These are phyloP conservation scores for Cathartes aura DNA, from an alignment of 2,113 vertebrate species.

Conservation along the genomic window DNA sequence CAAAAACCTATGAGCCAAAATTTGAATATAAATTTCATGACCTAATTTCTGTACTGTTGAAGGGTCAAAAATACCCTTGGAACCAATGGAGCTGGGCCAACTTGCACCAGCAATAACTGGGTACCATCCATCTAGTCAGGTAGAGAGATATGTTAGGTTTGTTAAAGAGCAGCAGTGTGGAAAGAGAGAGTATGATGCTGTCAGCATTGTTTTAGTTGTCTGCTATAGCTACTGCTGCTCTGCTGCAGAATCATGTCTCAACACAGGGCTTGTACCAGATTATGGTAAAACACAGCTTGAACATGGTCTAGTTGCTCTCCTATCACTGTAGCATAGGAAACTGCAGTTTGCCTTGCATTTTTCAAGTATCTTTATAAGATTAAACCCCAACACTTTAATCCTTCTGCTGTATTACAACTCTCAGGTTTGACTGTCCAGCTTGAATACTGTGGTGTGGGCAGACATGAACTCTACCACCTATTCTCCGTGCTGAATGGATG, in stretches of 20 bases:
- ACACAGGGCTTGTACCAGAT: not conserved
- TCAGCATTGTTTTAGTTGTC: not conserved
- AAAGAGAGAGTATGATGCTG: not conserved
- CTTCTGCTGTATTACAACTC: not conserved
- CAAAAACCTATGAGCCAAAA: not conserved
- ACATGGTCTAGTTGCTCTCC: not conserved
- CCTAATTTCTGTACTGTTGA: not conserved
- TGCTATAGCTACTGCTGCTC: not conserved
- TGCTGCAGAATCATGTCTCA: not conserved
- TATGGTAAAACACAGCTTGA: not conserved
- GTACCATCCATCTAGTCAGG: not conserved
- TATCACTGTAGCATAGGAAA: not conserved
- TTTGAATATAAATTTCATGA: not conserved
- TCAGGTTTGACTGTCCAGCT: not conserved
- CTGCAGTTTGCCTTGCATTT: not conserved
- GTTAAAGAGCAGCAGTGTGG: not conserved
- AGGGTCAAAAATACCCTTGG: not conserved
- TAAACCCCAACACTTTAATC: not conserved
- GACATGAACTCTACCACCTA: not conserved
- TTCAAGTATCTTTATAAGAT: not conserved
- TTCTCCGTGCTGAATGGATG: not conserved
- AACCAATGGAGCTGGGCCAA: not conserved
- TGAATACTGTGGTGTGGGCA: not conserved
- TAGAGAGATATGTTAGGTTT: not conserved
- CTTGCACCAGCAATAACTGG: not conserved